Base-by-base conservation (phyloP, 2,113 vertebrate genomes). In the Callopanchax toddi region DNA sequence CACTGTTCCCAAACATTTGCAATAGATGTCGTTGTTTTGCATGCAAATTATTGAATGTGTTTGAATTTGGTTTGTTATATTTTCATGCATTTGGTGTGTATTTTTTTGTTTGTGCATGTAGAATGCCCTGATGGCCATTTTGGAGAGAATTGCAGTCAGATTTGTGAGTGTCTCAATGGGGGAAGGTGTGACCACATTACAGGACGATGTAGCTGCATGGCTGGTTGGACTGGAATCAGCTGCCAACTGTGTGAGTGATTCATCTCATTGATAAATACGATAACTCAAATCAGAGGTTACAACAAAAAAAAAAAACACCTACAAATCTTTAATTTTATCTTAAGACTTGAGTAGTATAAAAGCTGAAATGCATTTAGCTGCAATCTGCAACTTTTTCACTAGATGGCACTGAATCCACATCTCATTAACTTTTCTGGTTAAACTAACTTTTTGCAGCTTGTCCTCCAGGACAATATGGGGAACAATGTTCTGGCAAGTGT, bases 181-280 rank as follows among this genome's bases (percentile, higher is more conserved):
- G 84, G 82, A 0, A 67, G 58, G 74, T 92, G 88, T 46, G 75
- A 92, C 76, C 87, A 80, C 1, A 8, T 85, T 45, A 89, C 58
- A 1, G 82, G 82, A 21, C 59, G 13, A 17, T 83, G 85, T 78
- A 76, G 79, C 75, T 87, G 85, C 37, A 32, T 29, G 5, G 73
- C 82, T 0, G 84, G 86, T 11, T 86, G 81, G 85, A 84, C 67
- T 0, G 85, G 87, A 50, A 49, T 55, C 66, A 70, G 70, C 65
- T 92, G 89, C 63, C 90, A 84, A 39, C 77, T 89, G 86, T 45
- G 89, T 89, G 89, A 85, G 90, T 86, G 42, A 45, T 48, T 71
- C 53, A 70, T 69, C 72, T 51, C 39, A 34, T 55, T n/a, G 36
- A n/a, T 29, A 49, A 60, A 15, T 0, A n/a, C n/a, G n/a, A n/a